phyloP scores from a whole-genome alignment of 2,113 vertebrate genomes.

The Ceyx cyanopectus region DNA sequence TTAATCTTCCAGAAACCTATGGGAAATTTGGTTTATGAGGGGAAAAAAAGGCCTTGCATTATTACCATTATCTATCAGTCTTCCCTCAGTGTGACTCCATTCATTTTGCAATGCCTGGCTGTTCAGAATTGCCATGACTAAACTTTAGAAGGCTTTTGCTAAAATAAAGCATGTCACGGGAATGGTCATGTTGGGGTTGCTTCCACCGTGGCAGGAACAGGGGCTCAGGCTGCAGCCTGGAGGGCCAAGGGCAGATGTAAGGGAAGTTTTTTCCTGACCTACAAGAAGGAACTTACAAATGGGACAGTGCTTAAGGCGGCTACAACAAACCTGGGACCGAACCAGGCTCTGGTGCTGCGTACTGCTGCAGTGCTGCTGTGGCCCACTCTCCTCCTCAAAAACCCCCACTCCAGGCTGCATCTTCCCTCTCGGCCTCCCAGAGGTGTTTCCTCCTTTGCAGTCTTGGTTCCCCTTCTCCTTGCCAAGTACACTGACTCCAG shows the following conservation, averaged over 20 bases:
- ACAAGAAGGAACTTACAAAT: neutral
- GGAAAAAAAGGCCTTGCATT: conserved; percentile 33
- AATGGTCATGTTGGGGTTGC: rapidly evolving
- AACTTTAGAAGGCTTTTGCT: conserved; percentile 16
- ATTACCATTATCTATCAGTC: conserved; percentile 31
- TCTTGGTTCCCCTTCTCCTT: conserved; percentile 3
- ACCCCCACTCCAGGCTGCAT: neutral
- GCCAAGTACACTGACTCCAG: conserved; percentile 34
- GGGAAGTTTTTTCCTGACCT: neutral
- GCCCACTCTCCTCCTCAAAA: neutral
- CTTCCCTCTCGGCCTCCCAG: neutral
- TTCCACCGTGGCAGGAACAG: neutral
- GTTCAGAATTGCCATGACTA: neutral
- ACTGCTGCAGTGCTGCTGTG: neutral
- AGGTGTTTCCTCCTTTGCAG: neutral
- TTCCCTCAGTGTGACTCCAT: neutral
- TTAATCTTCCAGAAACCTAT: conserved; percentile 57
- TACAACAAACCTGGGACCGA: neutral
- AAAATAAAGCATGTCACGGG: neutral
- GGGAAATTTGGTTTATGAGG: conserved; percentile 57
- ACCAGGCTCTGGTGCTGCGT: neutral
- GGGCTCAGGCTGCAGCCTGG: neutral
- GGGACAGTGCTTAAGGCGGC: neutral
- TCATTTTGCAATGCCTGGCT: neutral
- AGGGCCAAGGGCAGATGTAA: neutral